Evolutionary conservation across 2,113 vertebrate species (phyloP), one percentile per base, ranked within the genome.

Genomic region (Pavo muticus): DNA sequence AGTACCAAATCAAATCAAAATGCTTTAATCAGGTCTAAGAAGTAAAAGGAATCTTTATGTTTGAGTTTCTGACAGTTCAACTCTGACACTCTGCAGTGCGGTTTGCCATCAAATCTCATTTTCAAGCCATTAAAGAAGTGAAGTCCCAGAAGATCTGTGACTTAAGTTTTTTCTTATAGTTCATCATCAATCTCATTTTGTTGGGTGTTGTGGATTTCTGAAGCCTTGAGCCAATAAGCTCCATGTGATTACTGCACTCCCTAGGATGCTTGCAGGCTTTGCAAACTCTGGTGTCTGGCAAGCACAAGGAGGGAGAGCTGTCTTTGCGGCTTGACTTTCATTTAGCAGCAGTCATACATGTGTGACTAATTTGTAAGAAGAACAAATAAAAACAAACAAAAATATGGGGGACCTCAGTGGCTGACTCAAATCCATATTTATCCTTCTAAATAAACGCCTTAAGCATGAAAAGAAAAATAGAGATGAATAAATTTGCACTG

Each of bases 41-140:
- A 90, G 11, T n/a, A 88, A 73, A 59, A 65, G 12, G 29, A 86
- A 81, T 3, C 6, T 63, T 83, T 42, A 23, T 11, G 25, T 56
- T 3, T 0, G 3, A 47, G 7, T 74, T 75, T 60, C 17, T 47
- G 80, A 52, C 25, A 87, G 47, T 45, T 61, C 44, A 68, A 19
- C 29, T 19, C 5, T 52, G 71, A 25, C 3, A 35, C 6, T 3
- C 0, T 25, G 1, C 18, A 56, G 16, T 11, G 14, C 18, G 52
- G 10, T 67, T 88, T 88, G 61, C 13, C 14, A 20, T 29, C 25
- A 67, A 90, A 39, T 10, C 8, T 73, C 4, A 21, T 76, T 76
- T 89, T 81, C 42, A 84, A 92, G 11, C 14, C 40, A 45, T 35
- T 61, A 47, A 40, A 63, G 37, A 27, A 30, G 15, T 39, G 19